Base-by-base conservation (phyloP, 2,113 vertebrate species). In the Notarius lentiginosus region DNA sequence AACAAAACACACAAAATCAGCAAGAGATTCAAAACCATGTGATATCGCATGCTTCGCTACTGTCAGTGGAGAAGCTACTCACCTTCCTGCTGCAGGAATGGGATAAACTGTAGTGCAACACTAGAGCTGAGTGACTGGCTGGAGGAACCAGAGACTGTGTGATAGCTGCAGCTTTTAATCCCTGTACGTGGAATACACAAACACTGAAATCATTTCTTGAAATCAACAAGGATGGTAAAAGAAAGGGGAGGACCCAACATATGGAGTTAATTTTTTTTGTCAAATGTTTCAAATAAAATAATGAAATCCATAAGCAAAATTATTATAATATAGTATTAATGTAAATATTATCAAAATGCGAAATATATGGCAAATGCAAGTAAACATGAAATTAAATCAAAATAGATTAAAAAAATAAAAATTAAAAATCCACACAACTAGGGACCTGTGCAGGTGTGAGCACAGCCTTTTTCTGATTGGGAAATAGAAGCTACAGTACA, bases 61-160 rank as follows among this genome's bases (percentile, higher is more conserved):
- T 27, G 30, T 1, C 51, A 89, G 2, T 47, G 14, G 5, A 76
- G 22, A 24, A 7, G 7, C 56, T 15, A 70, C 91, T 94, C 90
- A 99, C 98, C 98, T 96, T 99, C 98, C 91, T 99, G 98, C 85
- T 99, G 98, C 88, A 99, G 96, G 89, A 97, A 99, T 0, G 97
- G 98, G 90, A 99, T 96, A 92, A 99, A 99, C 90, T 98, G 96
- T 81, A 97, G 95, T 34, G 95, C 91, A 73, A 99, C 79, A 0
- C 93, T 93, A 82, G 95, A 95, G 90, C 96, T 95, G 82, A 99
- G 94, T 82, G 95, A 94, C 94, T 99, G 98, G 91, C 95, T 96
- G 68, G 97, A 99, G 8, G 95, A 84, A 73, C 97, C 98, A 34
- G 97, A 97, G 84, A 98, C 97, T 0, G 93, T 95, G 0, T 99